Evolutionary conservation across 2,888 invertebrate species (phyloP).

Genomic region (Xylota sylvarum): DNA sequence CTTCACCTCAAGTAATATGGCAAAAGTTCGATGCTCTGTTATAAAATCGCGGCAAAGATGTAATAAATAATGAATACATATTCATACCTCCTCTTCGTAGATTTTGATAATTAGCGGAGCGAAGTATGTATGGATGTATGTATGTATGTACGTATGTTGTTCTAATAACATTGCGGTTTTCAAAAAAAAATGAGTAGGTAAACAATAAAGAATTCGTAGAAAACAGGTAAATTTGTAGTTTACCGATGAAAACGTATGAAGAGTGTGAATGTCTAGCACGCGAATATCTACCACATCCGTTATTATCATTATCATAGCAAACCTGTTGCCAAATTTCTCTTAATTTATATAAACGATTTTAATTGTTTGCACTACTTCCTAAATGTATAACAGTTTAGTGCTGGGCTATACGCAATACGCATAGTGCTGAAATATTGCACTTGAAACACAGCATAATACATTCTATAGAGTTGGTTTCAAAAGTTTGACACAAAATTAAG

Average conservation of each 20-base stretch:
- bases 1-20: conserved; percentile 23
- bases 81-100: neutral
- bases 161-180: neutral
- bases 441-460: no score
- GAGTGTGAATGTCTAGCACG: no score
- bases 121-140: neutral
- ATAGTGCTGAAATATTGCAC: no score
- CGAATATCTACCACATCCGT: neutral
- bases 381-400: no score
- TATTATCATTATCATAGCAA: neutral
- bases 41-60: conserved; percentile 15
- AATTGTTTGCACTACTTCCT: no score
- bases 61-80: neutral
- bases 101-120: neutral
- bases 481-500: no score
- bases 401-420: no score
- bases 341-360: no score
- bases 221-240: neutral
- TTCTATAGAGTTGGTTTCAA: no score
- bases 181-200: neutral
- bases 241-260: neutral
- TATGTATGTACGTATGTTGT: neutral
- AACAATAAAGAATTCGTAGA: neutral
- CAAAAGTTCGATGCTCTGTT: conserved; percentile 41
- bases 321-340: no score